These are phyloP conservation scores for Ceratina australensis DNA, from an alignment of 1,140 invertebrate genomes.

Conservation along the genomic window DNA sequence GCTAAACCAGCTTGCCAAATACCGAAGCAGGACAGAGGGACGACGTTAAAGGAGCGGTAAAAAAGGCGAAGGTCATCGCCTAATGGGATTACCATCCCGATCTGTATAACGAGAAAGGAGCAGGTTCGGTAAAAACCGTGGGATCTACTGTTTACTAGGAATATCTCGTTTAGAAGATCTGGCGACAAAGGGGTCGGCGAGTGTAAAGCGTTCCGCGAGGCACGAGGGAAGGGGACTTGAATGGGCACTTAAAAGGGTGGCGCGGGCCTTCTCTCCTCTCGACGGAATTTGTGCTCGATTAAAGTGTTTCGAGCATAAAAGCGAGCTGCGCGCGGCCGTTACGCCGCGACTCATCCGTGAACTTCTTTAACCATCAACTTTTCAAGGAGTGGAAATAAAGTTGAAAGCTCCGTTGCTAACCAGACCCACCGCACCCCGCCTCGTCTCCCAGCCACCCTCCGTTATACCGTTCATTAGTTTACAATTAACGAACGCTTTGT, in stretches of 20 bases:
- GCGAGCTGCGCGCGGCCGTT: not conserved
- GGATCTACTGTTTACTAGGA: conserved; percentile 1
- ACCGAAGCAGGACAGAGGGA: not conserved
- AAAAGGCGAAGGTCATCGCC: conserved; percentile 2
- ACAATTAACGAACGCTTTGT: conserved; percentile 27
- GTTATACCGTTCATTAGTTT: conserved; percentile 19
- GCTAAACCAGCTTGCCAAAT: not conserved
- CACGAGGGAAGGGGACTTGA: not conserved
- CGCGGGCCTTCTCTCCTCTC: not conserved
- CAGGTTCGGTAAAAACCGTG: not conserved
- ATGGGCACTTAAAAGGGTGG: conserved; percentile 6
- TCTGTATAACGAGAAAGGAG: too few relatives aligned
- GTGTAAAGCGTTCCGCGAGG: not conserved
- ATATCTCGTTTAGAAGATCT: too few relatives aligned
- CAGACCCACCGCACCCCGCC: too few relatives aligned
- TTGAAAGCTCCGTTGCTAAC: not conserved
- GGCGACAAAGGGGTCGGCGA: not conserved
- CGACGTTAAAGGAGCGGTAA: not conserved
- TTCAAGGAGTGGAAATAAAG: conserved; percentile 16
- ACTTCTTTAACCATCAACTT: conserved; percentile 26
- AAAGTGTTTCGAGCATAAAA: conserved; percentile 27
- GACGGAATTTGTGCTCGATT: conserved; percentile 17
- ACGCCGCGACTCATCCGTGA: conserved; percentile 8
- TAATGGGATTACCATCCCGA: not conserved
- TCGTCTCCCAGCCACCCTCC: not conserved